A percentile compares a stretch with the other conserved stretches of the same genome.
These are phyloP conservation scores for Lycopodina hypogea DNA, from an alignment of 37 sponge, comb jelly and placozoan genomes.

Conservation along the genomic window DNA sequence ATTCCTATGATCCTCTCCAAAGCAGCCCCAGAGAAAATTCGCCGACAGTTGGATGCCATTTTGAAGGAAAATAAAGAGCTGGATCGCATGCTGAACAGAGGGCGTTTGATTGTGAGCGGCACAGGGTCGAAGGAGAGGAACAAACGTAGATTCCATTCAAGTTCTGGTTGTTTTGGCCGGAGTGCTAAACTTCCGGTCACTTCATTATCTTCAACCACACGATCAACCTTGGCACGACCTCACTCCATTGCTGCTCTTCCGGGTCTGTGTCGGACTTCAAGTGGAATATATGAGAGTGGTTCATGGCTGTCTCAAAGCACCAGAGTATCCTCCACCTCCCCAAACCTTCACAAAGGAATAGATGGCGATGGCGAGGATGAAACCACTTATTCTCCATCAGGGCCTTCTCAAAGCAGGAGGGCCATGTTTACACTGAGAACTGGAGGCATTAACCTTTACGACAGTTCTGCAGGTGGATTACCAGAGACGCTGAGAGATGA, in stretches of 20 bases:
- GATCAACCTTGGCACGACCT: not conserved
- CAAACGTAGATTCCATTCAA: conserved; percentile 1
- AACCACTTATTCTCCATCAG: not conserved
- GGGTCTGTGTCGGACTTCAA: not conserved
- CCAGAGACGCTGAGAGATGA: not conserved
- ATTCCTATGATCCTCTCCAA: conserved; percentile 53
- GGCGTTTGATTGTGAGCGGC: conserved; percentile 12
- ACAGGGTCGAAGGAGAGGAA: not conserved
- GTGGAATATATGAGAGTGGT: not conserved
- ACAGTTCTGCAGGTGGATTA: not conserved
- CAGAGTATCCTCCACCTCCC: not conserved
- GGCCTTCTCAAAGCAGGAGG: not conserved
- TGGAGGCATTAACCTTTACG: no score
- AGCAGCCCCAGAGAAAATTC: conserved; percentile 44
- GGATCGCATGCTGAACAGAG: not conserved
- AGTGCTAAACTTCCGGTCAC: not conserved
- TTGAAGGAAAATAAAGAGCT: conserved; percentile 54
- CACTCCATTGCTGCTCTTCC: not conserved
- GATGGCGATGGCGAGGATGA: not conserved
- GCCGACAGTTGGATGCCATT: conserved; percentile 30
- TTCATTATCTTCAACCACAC: not conserved
- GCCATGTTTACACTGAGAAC: no score
- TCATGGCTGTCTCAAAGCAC: conserved; percentile 6
- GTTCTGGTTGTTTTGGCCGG: not conserved
- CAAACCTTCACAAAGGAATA: not conserved